Evolutionary conservation across 1,140 invertebrate genomes (phyloP), one percentile per base, ranked within the genome.

Genomic region (Phthorimaea operculella): DNA sequence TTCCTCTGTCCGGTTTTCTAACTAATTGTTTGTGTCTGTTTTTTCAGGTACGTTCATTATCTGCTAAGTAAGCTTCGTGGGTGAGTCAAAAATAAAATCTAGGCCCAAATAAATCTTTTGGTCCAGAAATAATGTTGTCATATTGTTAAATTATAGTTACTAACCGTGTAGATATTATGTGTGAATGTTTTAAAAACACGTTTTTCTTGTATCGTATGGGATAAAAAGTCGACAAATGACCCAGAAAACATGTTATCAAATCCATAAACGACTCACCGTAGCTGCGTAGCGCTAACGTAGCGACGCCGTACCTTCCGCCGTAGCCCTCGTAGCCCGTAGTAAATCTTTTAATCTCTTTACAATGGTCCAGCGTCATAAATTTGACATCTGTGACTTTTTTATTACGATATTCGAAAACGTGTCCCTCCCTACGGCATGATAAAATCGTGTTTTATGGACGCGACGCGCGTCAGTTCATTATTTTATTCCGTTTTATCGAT

Each of bases 321-420:
- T 60, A 62, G 18, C 21, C 44, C 16, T 6, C 16, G 44, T 47
- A 47, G 44, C 44, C 66, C 67, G 72, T 72, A 75, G 62, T 82
- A 85, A 85, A 85, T 83, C 78, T 79, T 83, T 83, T 82, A 85
- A 85, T 85, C 79, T 78, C 73, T 83, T 77, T 83, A 80, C 82
- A 83, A 79, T 83, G 78, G 79, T 77, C 77, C 74, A 62, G 71
- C 70, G 72, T 80, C 77, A 85, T 85, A 85, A 85, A 85, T 85
- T 85, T 83, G 79, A 85, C 79, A 83, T 83, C 76, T 83, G 82
- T 79, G 79, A 85, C 76, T 83, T 85, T 83, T 84, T 85, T 85
- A 85, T 85, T 77, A 79, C 82, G 74, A 82, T 83, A 83, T 83
- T 79, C 79, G 77, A 83, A 84, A 79, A 78, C 76, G 79, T 83